Evolutionary conservation across 2,888 invertebrate species (phyloP).

Genomic region (Heliconius hortense): DNA sequence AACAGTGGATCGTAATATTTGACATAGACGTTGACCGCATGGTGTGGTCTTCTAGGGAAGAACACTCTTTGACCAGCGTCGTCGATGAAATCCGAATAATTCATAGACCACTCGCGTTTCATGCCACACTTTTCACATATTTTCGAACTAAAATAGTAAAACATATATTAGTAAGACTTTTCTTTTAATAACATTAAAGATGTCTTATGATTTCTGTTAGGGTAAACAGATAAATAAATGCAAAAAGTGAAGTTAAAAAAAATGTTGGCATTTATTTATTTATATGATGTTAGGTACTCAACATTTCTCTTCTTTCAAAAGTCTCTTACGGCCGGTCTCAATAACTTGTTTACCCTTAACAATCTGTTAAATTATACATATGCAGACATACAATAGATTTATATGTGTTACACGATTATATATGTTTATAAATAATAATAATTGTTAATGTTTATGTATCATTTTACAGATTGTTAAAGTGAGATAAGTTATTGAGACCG

Average conservation of each 20-base stretch:
- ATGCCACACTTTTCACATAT: conserved; percentile 77
- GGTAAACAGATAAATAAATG: background rate
- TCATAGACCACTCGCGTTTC: conserved; percentile 73
- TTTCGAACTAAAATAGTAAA: conserved; percentile 58
- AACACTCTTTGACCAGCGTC: conserved; percentile 72
- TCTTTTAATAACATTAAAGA: background rate
- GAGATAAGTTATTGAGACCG: too few species aligned
- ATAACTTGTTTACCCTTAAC: too few species aligned
- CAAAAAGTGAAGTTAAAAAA: background rate
- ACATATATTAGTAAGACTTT: background rate
- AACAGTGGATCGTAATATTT: conserved; percentile 53
- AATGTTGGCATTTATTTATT: too few species aligned
- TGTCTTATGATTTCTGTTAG: background rate
- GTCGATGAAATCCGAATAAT: conserved; percentile 77
- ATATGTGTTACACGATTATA: too few species aligned
- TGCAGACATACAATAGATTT: too few species aligned
- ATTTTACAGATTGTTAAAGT: too few species aligned
- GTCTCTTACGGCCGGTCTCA: too few species aligned
- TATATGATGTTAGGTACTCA: too few species aligned
- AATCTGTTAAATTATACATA: too few species aligned
- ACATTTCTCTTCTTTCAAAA: too few species aligned
- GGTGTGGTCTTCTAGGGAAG: conserved; percentile 76
- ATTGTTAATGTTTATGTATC: too few species aligned
- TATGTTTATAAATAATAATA: too few species aligned
- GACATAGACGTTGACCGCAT: conserved; percentile 66